Conservation (phyloP, 2,888 invertebrate genomes). For the Copidosoma aretas region DNA sequence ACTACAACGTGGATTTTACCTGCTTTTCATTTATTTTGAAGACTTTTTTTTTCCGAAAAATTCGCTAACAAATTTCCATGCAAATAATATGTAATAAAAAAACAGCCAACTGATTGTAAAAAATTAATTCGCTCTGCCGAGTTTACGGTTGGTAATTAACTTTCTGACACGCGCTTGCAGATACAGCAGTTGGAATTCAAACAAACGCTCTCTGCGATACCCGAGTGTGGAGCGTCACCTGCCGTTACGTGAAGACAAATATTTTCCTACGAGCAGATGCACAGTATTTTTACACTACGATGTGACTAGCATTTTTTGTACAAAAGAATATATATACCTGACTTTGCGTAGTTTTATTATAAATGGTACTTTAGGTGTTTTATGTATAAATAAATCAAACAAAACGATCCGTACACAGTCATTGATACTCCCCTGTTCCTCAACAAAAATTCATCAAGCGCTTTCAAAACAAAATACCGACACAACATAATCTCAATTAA, state of each 20-base stretch:
- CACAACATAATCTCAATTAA: neutral
- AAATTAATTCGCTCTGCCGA: too few species aligned
- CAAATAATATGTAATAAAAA: slow-evolving; percentile 5
- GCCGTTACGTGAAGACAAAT: slow-evolving; percentile 19
- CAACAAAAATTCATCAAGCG: neutral
- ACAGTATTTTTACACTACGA: slow-evolving; percentile 22
- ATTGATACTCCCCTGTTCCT: too few species aligned
- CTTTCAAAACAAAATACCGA: neutral
- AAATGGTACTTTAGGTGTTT: neutral
- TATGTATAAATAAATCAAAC: neutral
- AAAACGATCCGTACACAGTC: too few species aligned
- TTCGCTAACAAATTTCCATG: too few species aligned
- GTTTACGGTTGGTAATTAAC: too few species aligned
- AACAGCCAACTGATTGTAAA: too few species aligned
- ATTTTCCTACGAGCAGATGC: slow-evolving; percentile 11
- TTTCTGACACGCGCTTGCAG: too few species aligned
- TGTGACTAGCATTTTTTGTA: slow-evolving; percentile 33
- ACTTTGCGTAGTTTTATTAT: neutral
- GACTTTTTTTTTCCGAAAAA: neutral
- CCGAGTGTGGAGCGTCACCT: slow-evolving; percentile 48
- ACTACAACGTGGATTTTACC: too few species aligned
- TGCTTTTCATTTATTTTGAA: neutral
- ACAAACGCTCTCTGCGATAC: slow-evolving; percentile 54
- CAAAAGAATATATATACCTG: slow-evolving; percentile 6
- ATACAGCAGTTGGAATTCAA: slow-evolving; percentile 56